Percentiles rank a stretch among this genome's conserved stretches.
These are phyloP conservation scores for Loriculus beryllinus DNA, from an alignment of 2,797 vertebrate genomes.

Conservation along the genomic window DNA sequence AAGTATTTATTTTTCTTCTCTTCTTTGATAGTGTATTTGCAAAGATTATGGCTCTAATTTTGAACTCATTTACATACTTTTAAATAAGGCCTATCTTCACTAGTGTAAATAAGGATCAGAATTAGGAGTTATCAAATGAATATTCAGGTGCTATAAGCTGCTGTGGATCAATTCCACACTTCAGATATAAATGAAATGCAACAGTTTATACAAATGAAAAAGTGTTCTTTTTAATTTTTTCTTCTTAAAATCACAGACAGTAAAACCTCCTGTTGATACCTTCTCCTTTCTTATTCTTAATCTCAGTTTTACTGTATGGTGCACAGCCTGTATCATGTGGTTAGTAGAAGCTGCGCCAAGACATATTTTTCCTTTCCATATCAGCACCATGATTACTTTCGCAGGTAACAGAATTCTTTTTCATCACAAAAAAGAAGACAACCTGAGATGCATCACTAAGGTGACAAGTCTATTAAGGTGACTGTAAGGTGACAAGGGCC, in stretches of 20 bases:
- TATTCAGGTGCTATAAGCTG: not conserved
- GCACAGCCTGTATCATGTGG: too few species aligned
- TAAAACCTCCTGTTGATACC: not conserved
- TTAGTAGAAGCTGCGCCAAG: not conserved
- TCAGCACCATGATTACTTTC: accelerated
- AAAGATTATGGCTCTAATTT: not conserved
- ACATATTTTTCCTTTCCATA: not conserved
- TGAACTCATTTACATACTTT: not conserved
- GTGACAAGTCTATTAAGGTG: not conserved
- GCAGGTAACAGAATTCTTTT: not conserved
- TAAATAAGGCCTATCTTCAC: not conserved
- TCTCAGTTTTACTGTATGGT: not conserved
- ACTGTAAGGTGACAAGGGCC: too few species aligned
- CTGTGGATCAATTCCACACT: not conserved
- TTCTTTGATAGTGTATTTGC: not conserved
- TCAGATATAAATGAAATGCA: not conserved
- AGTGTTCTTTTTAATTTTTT: not conserved
- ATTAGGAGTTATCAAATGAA: not conserved
- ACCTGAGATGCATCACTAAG: not conserved
- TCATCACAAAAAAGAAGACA: not conserved
- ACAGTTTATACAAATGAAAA: not conserved
- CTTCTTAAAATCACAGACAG: not conserved
- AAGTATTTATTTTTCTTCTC: not conserved
- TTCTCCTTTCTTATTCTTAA: not conserved
- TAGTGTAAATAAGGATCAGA: not conserved